These are phyloP conservation scores for Muscina levida DNA, from an alignment of 2,888 invertebrate species.

Conservation along the genomic window DNA sequence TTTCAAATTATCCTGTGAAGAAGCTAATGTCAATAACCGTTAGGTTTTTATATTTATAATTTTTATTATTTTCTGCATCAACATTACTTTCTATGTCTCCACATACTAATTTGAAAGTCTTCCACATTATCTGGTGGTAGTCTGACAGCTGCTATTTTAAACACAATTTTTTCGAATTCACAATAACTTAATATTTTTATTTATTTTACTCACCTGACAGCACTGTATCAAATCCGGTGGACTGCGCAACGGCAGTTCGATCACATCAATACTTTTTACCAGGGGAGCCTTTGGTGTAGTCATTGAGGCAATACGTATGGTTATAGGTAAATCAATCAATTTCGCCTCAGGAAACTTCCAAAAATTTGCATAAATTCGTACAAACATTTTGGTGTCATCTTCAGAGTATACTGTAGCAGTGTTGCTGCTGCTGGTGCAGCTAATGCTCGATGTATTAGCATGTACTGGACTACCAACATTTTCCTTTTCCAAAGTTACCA, in stretches of 20 bases:
- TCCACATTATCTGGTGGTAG: too few species aligned
- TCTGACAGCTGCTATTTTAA: too few species aligned
- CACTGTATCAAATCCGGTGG: slow-evolving; percentile 83
- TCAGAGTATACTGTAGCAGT: slow-evolving; percentile 76
- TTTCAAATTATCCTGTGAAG: too few species aligned
- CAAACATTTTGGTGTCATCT: slow-evolving; percentile 79
- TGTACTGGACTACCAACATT: slow-evolving; percentile 76
- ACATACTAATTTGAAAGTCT: too few species aligned
- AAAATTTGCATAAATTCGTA: slow-evolving; percentile 89
- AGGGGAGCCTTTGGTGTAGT: slow-evolving; percentile 86
- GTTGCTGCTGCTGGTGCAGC: slow-evolving; percentile 77
- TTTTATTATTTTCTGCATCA: too few species aligned
- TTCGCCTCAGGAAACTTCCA: slow-evolving; percentile 77
- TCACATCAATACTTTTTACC: slow-evolving; percentile 85
- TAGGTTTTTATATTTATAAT: too few species aligned
- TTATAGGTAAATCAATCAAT: slow-evolving; percentile 81
- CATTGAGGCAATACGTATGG: slow-evolving; percentile 85
- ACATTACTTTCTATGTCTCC: too few species aligned
- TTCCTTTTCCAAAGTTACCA: slow-evolving; percentile 77
- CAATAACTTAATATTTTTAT: too few species aligned
- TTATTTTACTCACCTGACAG: slow-evolving; percentile 81
- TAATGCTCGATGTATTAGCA: slow-evolving; percentile 74
- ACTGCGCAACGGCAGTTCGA: slow-evolving; percentile 85
- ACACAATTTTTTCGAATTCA: too few species aligned
- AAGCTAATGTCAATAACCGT: too few species aligned